Evolutionary conservation across 2,888 invertebrate species (phyloP).

Genomic region (Operophtera brumata): DNA sequence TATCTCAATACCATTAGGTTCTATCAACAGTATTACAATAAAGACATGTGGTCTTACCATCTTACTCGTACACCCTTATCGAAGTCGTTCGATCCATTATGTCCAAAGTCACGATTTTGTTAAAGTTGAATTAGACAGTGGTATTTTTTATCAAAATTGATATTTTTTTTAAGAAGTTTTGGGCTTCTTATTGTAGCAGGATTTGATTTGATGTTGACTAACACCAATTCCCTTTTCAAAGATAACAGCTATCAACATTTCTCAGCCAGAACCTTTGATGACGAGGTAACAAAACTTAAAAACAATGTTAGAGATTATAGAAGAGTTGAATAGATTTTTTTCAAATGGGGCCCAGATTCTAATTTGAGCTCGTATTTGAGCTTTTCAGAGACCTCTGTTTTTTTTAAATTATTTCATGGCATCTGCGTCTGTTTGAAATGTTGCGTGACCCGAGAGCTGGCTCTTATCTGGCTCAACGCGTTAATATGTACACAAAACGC

Average conservation of each 20-base stretch:
- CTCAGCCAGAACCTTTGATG: neutral
- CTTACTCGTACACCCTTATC: neutral
- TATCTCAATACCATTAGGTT: neutral
- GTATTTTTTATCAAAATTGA: neutral
- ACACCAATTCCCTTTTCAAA: neutral
- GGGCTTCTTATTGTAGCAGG: neutral
- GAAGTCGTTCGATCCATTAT: slow-evolving; percentile 2
- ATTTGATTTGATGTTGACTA: neutral
- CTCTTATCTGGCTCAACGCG: no score
- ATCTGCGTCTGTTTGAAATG: no score
- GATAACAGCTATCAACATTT: no score
- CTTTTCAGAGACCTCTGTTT: no score
- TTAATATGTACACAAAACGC: no score
- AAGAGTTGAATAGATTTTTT: neutral
- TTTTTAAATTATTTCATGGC: no score
- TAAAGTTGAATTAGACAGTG: neutral
- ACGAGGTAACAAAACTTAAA: neutral
- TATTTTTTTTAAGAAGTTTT: neutral
- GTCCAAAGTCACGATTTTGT: neutral
- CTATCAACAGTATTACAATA: neutral
- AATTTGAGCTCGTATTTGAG: no score
- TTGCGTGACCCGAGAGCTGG: no score
- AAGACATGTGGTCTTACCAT: neutral
- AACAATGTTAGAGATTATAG: neutral
- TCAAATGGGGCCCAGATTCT: neutral